These are phyloP conservation scores for Diadumene lineata DNA, from an alignment of 92 coral and sea anemone genomes.

Conservation along the genomic window DNA sequence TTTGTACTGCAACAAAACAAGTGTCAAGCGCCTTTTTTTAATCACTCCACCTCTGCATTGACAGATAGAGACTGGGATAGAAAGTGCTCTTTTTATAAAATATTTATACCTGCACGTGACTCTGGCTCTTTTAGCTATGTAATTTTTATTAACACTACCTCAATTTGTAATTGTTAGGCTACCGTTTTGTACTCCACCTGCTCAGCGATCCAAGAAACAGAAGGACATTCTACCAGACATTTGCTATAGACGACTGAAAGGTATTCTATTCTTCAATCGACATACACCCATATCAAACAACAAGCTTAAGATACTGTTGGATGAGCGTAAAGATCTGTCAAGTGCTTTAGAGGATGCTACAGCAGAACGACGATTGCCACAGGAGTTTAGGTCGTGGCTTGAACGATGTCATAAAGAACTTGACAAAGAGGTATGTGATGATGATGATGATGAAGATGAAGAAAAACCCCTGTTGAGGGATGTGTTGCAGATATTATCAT, in stretches of 20 bases:
- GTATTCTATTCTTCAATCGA: conserved; percentile 78
- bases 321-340: conserved; percentile 81
- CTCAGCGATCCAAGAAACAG: conserved; percentile 74
- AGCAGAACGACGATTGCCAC: conserved; percentile 76
- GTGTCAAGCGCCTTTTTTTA: too few species aligned
- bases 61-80: too few species aligned
- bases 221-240: conserved; percentile 74
- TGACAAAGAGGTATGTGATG: conserved; percentile 71
- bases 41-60: too few species aligned
- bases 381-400: conserved; percentile 76
- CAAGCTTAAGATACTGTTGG: conserved; percentile 75
- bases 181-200: conserved; percentile 67
- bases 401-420: conserved; percentile 81
- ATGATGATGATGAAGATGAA: neutral
- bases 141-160: too few species aligned
- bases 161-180: too few species aligned
- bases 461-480: neutral
- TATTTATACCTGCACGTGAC: too few species aligned
- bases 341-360: conserved; percentile 87
- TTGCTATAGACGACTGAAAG: conserved; percentile 76
- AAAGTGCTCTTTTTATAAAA: too few species aligned
- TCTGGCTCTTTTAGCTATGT: too few species aligned
- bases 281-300: conserved; percentile 86
- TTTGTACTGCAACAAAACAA: too few species aligned
- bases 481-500: neutral